A percentile compares a stretch with the other conserved stretches of the same genome.
phyloP scores from a whole-genome alignment of 2,113 vertebrate species.

The Tonatia bakeri region DNA sequence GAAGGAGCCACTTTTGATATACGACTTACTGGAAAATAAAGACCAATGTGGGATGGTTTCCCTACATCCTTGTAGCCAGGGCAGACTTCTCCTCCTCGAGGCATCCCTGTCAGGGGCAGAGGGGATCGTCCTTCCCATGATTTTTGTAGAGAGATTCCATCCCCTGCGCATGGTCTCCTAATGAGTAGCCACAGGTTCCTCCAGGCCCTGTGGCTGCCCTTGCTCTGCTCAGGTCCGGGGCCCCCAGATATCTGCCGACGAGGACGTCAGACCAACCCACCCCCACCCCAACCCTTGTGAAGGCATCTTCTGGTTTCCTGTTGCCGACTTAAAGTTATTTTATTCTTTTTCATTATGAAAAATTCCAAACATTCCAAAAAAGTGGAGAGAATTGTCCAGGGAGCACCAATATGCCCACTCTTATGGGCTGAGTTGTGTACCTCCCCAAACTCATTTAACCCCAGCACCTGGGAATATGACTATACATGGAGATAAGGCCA shows the following conservation, averaged over 20 bases:
- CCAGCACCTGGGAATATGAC: neutral
- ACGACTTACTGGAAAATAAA: neutral
- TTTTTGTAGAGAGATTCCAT: neutral
- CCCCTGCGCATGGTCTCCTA: neutral
- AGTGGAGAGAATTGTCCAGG: neutral
- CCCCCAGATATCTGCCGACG: neutral
- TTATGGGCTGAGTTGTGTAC: neutral
- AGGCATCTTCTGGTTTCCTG: neutral
- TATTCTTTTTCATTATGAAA: neutral
- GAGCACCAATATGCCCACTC: neutral
- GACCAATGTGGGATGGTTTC: neutral
- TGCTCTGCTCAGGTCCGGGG: neutral
- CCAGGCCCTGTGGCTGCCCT: neutral
- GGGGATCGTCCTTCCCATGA: neutral
- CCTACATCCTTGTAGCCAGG: neutral
- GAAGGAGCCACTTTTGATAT: neutral
- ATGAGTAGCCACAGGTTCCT: neutral
- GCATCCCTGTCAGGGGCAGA: neutral
- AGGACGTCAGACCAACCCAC: rapidly evolving
- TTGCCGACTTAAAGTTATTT: neutral
- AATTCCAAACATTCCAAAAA: neutral
- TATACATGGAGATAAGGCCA: neutral
- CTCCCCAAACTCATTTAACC: neutral
- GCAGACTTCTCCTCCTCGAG: neutral
- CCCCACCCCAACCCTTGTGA: neutral